Evolutionary conservation across 2,888 invertebrate genomes (phyloP).

Genomic region (Eilema caniola): DNA sequence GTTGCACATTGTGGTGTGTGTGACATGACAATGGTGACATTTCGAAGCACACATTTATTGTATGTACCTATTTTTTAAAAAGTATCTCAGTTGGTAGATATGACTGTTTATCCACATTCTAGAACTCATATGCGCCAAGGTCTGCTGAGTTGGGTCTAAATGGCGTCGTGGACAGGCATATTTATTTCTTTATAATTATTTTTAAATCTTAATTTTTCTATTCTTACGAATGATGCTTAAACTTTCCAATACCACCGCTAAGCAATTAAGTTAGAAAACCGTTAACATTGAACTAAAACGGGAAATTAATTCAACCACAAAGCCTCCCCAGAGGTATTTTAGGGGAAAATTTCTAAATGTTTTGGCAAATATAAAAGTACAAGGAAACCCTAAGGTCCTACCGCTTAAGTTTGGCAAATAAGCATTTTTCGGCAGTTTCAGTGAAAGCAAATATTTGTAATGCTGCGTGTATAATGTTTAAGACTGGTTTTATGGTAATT

Average conservation of each 20-base stretch:
- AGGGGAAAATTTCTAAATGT: conserved; percentile 48
- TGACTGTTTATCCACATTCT: too few relatives aligned
- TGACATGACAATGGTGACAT: too few relatives aligned
- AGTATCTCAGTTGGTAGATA: too few relatives aligned
- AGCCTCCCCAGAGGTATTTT: conserved; percentile 44
- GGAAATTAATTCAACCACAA: conserved; percentile 46
- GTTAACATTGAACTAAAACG: conserved; percentile 50
- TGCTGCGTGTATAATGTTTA: conserved; percentile 28
- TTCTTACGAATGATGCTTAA: too few relatives aligned
- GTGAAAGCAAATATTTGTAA: conserved; percentile 33
- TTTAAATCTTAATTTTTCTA: too few relatives aligned
- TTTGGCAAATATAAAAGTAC: conserved; percentile 44
- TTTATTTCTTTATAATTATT: too few relatives aligned
- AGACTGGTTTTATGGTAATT: conserved; percentile 25
- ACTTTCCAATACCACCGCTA: conserved; percentile 13
- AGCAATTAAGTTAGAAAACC: conserved; percentile 39
- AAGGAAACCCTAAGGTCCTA: conserved; percentile 27
- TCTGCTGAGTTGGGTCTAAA: too few relatives aligned
- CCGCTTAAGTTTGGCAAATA: conserved; percentile 42
- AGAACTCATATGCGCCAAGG: too few relatives aligned
- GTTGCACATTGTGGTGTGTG: too few relatives aligned
- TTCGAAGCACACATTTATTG: neutral
- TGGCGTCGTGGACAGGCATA: too few relatives aligned
- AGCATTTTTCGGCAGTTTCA: conserved; percentile 31
- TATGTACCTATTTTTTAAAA: neutral